phyloP scores from a whole-genome alignment of 2,888 invertebrate species.

The Fragum fragum region DNA sequence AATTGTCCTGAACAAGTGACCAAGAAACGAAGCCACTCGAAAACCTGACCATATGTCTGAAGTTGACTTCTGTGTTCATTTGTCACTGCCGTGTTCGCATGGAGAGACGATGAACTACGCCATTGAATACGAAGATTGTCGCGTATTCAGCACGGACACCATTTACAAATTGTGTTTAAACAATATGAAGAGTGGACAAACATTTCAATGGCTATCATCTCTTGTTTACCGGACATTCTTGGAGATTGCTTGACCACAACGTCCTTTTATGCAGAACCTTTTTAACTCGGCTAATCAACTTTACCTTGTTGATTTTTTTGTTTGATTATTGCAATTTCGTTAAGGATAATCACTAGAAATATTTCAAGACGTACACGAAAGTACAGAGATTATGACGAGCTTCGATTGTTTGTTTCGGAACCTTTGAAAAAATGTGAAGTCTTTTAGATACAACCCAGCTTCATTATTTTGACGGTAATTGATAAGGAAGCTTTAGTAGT shows the following conservation, averaged over 20 bases:
- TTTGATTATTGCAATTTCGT: background rate
- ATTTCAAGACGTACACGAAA: background rate
- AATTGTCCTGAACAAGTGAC: constrained; percentile 63
- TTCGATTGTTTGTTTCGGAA: no score
- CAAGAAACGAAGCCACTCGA: constrained; percentile 52
- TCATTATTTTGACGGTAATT: no score
- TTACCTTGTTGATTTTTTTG: background rate
- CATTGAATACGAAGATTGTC: constrained; percentile 20
- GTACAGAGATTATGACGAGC: no score
- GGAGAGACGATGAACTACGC: constrained; percentile 19
- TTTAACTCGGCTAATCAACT: constrained; percentile 28
- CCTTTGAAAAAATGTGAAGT: no score
- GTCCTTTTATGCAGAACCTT: constrained; percentile 3
- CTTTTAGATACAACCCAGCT: no score
- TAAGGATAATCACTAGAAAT: background rate
- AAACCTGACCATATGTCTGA: constrained; percentile 62
- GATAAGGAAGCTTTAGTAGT: no score
- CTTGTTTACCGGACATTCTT: constrained; percentile 27
- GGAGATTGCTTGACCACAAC: constrained; percentile 25
- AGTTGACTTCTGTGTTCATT: constrained; percentile 52
- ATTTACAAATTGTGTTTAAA: constrained; percentile 66
- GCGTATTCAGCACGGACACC: constrained; percentile 24
- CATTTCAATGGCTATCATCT: constrained; percentile 40
- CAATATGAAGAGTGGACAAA: constrained; percentile 61
- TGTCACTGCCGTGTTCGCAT: constrained; percentile 36